Evolutionary conservation across 2,113 vertebrate genomes (phyloP).

Genomic region (Condylura cristata): DNA sequence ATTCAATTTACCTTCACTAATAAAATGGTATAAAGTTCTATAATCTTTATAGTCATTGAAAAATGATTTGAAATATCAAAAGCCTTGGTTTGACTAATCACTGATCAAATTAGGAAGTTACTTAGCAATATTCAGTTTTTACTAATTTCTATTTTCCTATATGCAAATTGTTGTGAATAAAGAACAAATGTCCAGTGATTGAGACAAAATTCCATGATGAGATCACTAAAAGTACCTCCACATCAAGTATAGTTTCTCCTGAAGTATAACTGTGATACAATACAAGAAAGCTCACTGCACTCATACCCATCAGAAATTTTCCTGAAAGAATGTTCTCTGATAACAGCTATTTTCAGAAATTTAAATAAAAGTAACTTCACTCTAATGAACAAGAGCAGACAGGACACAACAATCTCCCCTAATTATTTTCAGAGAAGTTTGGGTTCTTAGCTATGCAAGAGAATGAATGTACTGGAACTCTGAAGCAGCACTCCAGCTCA

Average conservation of each 20-base stretch:
- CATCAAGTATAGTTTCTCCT: neutral
- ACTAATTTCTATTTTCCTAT: slow-evolving; percentile 13
- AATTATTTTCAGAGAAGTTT: neutral
- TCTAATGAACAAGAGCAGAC: neutral
- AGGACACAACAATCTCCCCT: neutral
- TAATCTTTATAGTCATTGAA: neutral
- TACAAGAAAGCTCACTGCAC: neutral
- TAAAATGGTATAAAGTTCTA: slow-evolving; percentile 5
- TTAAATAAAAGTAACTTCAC: neutral
- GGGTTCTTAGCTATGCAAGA: neutral
- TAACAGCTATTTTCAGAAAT: neutral
- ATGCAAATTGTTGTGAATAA: slow-evolving; percentile 20
- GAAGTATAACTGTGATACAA: neutral
- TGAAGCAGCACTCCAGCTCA: neutral
- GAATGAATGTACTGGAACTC: slow-evolving; percentile 18
- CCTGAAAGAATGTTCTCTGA: neutral
- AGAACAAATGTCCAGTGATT: neutral
- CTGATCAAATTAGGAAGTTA: neutral
- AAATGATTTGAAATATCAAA: slow-evolving; percentile 15
- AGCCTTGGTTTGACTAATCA: neutral
- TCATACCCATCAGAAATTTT: neutral
- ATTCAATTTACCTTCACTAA: neutral
- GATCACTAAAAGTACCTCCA: neutral
- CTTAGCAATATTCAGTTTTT: neutral
- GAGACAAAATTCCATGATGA: neutral